Percentiles rank a stretch among this genome's conserved stretches.
Conservation (phyloP, 1,140 invertebrate species). For the Panagrolaimus sp. region DNA sequence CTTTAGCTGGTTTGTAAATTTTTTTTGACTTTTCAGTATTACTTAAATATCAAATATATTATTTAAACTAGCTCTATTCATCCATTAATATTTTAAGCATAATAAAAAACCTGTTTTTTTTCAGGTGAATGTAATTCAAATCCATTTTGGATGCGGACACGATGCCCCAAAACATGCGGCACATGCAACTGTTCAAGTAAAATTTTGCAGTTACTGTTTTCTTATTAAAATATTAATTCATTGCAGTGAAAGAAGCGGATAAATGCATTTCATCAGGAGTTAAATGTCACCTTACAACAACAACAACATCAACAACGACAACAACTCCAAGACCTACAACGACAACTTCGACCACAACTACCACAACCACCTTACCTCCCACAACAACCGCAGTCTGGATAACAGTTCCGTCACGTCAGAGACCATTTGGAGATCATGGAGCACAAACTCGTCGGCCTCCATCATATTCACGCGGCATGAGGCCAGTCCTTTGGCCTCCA, state of each 20-base stretch:
- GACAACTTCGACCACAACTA: constrained; percentile 24
- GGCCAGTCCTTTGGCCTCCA: constrained; percentile 27
- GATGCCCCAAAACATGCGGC: constrained; percentile 47
- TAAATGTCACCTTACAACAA: constrained; percentile 38
- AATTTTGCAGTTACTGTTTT: not conserved
- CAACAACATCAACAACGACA: constrained; percentile 31
- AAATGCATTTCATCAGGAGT: constrained; percentile 43
- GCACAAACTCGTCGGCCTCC: constrained; percentile 19
- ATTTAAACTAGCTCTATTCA: no score
- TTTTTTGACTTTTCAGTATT: no score
- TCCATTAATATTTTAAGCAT: no score
- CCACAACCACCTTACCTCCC: constrained; percentile 26
- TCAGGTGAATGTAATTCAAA: constrained; percentile 37
- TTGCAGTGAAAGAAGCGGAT: constrained; percentile 38
- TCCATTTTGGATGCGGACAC: constrained; percentile 48
- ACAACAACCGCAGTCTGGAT: constrained; percentile 21
- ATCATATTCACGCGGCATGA: not conserved
- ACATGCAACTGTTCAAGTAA: constrained; percentile 43
- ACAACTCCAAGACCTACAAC: constrained; percentile 20
- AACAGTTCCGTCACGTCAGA: not conserved
- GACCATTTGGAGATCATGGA: not conserved
- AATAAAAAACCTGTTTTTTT: no score
- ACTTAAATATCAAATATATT: no score
- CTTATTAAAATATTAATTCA: not conserved
- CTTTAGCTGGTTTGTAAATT: not conserved